These are phyloP conservation scores for Lasaia peninsularis DNA, from an alignment of 1,140 invertebrate species.

Conservation along the genomic window DNA sequence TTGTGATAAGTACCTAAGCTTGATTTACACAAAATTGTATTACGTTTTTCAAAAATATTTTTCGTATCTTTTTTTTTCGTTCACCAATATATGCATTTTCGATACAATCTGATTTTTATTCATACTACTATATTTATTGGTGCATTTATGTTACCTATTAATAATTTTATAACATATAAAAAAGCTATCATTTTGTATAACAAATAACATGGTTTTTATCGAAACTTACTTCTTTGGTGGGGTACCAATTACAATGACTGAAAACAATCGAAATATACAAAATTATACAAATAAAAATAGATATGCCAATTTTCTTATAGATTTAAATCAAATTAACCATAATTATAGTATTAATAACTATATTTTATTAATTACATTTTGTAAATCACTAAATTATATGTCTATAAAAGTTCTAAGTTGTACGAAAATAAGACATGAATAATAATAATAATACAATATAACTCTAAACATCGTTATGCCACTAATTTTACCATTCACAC, in stretches of 20 bases:
- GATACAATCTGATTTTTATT: no score
- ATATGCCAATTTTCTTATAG: not conserved
- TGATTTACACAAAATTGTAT: no score
- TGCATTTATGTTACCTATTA: not conserved
- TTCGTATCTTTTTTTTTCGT: no score
- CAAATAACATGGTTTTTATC: constrained; percentile 8
- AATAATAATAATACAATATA: not conserved
- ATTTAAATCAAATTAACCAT: not conserved
- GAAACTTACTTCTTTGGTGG: constrained; percentile 6
- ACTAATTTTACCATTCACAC: not conserved
- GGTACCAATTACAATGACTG: constrained; percentile 9
- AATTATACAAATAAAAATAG: constrained; percentile 1
- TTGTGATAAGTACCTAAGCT: no score
- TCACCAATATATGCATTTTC: no score
- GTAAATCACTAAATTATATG: not conserved
- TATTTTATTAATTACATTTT: not conserved
- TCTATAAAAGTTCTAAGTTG: not conserved
- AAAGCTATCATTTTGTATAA: constrained; percentile 7
- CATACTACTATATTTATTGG: not conserved
- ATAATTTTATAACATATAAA: not conserved
- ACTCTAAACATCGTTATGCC: not conserved
- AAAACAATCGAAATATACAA: not conserved
- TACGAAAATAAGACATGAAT: not conserved
- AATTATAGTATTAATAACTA: not conserved
- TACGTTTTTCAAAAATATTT: no score